These are phyloP conservation scores for Hybos culiciformis DNA, from an alignment of 2,888 invertebrate genomes.

Conservation along the genomic window DNA sequence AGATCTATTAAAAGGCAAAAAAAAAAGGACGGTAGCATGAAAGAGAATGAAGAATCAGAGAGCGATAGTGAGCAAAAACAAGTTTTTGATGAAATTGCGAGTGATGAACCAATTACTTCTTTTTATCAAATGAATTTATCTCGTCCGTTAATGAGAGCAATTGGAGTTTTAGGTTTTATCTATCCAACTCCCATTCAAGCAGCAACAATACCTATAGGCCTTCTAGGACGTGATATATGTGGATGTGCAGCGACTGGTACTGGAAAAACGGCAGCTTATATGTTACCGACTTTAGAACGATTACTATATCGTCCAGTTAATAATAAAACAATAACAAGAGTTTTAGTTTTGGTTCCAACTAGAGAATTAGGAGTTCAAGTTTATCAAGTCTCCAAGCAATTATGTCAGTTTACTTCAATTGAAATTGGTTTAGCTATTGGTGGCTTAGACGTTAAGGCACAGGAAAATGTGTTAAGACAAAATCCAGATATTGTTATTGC, in stretches of 20 bases:
- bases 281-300: slow-evolving; percentile 92
- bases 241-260: slow-evolving; percentile 98
- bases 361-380: slow-evolving; percentile 97
- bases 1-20: slow-evolving; percentile 36
- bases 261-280: slow-evolving; percentile 97
- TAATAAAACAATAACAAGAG: slow-evolving; percentile 56
- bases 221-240: slow-evolving; percentile 88
- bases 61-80: too few relatives aligned
- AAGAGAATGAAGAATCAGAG: slow-evolving; percentile 41
- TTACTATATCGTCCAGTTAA: slow-evolving; percentile 72
- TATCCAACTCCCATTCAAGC: slow-evolving; percentile 96
- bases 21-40: slow-evolving; percentile 32
- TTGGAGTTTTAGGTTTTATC: slow-evolving; percentile 74
- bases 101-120: slow-evolving; percentile 50
- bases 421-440: slow-evolving; percentile 77
- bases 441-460: slow-evolving; percentile 69
- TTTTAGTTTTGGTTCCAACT: slow-evolving; percentile 90
- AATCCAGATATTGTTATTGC: slow-evolving; percentile 96
- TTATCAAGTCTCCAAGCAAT: slow-evolving; percentile 81
- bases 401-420: slow-evolving; percentile 74
- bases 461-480: slow-evolving; percentile 69
- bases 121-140: slow-evolving; percentile 96
- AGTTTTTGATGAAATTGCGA: slow-evolving; percentile 51
- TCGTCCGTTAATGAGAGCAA: slow-evolving; percentile 81
- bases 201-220: slow-evolving; percentile 84